Percentiles rank a stretch among this genome's conserved stretches.
Conservation (phyloP, 2,113 vertebrate genomes). For the Pogonocichla stellata region DNA sequence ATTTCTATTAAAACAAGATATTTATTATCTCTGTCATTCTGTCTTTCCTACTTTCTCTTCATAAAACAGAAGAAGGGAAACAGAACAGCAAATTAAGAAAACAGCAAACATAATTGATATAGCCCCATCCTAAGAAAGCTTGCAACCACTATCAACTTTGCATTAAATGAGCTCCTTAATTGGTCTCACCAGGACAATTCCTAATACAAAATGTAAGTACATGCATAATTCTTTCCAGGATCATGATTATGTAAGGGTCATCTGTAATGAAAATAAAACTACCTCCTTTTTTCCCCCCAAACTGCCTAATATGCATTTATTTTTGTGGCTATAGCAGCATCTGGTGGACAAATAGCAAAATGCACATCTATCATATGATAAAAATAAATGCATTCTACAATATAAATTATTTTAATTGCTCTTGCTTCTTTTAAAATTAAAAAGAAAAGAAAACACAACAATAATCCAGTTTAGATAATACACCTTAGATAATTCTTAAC, state of each 20-base stretch:
- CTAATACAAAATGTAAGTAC: not conserved
- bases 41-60: not conserved
- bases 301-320: not conserved
- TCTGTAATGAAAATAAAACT: not conserved
- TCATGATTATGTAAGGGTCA: not conserved
- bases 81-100: not conserved
- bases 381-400: not conserved
- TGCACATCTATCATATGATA: not conserved
- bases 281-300: accelerated
- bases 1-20: constrained; percentile 7
- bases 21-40: not conserved
- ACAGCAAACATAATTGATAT: not conserved
- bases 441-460: not conserved
- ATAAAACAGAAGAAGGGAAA: not conserved
- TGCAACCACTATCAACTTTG: not conserved
- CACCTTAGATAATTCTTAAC: not conserved
- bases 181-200: not conserved
- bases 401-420: not conserved
- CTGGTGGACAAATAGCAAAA: constrained; percentile 59
- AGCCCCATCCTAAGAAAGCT: not conserved
- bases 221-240: not conserved
- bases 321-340: constrained; percentile 52
- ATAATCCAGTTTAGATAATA: not conserved
- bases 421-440: not conserved
- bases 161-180: not conserved